Percentiles rank a stretch among this genome's conserved stretches.
Conservation (phyloP, 2,797 vertebrate genomes). For the Neosalanx taihuensis region DNA sequence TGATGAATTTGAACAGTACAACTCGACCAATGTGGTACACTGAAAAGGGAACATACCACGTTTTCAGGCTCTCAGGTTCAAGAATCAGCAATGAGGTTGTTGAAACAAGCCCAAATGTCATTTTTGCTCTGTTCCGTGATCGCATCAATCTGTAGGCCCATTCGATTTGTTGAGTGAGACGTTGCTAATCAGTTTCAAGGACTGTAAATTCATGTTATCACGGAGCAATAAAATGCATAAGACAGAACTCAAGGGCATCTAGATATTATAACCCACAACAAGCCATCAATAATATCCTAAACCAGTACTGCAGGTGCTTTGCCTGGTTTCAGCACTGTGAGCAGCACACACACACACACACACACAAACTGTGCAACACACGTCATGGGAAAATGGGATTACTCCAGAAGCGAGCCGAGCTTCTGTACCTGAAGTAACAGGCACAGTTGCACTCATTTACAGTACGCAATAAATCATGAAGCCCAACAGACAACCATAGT, state of each 20-base stretch:
- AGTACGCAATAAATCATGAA: constrained; percentile 59
- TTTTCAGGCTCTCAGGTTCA: background rate
- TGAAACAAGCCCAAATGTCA: no score
- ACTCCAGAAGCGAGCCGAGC: constrained; percentile 24
- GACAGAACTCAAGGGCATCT: background rate
- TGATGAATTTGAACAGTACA: constrained; percentile 16
- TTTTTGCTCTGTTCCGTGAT: no score
- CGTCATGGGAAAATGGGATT: constrained; percentile 24
- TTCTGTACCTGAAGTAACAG: constrained; percentile 43
- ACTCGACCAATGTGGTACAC: constrained; percentile 6
- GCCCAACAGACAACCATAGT: constrained; percentile 56
- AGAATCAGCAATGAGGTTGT: constrained; percentile 5
- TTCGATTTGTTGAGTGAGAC: background rate
- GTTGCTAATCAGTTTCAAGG: background rate
- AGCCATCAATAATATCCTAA: background rate
- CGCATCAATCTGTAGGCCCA: background rate
- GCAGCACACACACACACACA: constrained; percentile 18
- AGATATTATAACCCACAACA: background rate
- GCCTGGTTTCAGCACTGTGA: background rate
- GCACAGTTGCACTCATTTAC: constrained; percentile 51
- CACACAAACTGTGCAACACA: background rate
- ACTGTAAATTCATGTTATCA: background rate
- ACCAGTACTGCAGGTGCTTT: background rate
- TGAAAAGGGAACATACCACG: background rate
- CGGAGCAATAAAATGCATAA: background rate